Base-by-base conservation (phyloP, 2,888 invertebrate genomes). In the Drosophila longiperda region DNA sequence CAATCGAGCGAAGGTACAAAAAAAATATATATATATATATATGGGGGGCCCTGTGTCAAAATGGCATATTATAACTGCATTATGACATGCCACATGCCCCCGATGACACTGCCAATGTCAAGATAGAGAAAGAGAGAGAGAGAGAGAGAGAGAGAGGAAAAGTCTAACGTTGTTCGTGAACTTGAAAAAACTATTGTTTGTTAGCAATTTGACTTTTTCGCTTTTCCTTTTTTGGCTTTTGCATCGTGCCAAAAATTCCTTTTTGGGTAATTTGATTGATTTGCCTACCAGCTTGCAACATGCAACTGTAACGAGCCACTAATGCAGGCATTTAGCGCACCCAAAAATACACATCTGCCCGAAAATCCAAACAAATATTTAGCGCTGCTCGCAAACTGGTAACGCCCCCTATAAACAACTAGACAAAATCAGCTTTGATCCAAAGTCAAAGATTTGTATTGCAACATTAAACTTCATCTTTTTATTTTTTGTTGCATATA, bases 221-320 rank as follows among this genome's bases (percentile, higher is more conserved):
- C 49, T 73, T 59, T 62, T 50, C 42, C 48, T 64, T 70, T 58
- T 62, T 59, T 65, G 34, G 36, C 45, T 76, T 67, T 63, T 52
- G 32, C 60, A 54, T 50, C 64, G 65, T 66, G 75, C 61, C 62
- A 73, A 83, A 83, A 82, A 71, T 74, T 67, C 54, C 58, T 61
- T 85, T 26, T 66, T 29, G 29, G 71, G 87, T 84, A 88, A 84
- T 84, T 84, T 86, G 89, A 87, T 89, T 87, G 89, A 86, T 90
- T 88, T 88, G 76, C 88, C 74, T 32, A 62, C 66, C 73, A 77
- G 69, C 66, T 66, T 36, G 33, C 67, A 78, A 86, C 85, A 85
- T 85, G 85, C 89, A 85, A 89, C 63, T 86, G 85, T 86, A 89
- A 86, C 89, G 89, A 89, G 85, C 85, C 75, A 89, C 87, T 86